Base-by-base conservation (phyloP, 2,797 vertebrate species). In the Anas georgica region DNA sequence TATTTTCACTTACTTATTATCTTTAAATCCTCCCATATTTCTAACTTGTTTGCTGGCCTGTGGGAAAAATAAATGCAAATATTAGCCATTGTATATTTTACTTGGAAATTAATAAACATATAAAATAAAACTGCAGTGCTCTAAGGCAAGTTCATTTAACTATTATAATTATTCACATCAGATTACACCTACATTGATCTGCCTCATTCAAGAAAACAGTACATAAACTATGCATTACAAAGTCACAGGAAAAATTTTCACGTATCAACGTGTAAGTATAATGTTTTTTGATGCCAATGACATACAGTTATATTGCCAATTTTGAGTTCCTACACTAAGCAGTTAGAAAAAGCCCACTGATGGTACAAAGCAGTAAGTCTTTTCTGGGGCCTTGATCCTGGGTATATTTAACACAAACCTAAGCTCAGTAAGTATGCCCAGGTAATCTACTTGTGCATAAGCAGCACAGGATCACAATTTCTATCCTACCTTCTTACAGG, bases 1-100 rank as follows among this genome's bases (percentile, higher is more conserved):
- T 1, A 56, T 88, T 95, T 90, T n/a, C 74, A 97, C 99, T 99
- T 98, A 99, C 99, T 99, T 97, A 99, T 98, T 96, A 99, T 99
- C 97, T 99, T 99, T 86, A 99, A 97, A 93, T 99, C 99, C 80
- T 99, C 99, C 99, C 99, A 99, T 97, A 99, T 99, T 97, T 99
- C 99, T 94, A 99, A 96, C 84, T 99, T 99, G 96, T 99, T 99
- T 88, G 98, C 96, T 55, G 99, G 99, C 97, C 99, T 99, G 97
- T 75, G 78, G 43, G 66, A 78, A 74, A 97, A 79, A 93, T 35
- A 96, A 91, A 93, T 54, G 29, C 67, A 83, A 90, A 82, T 78
- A 82, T 69, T 94, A 88, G 91, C 81, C 56, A 91, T 56, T 67
- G 62, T 54, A 33, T 31, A 59, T 73, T 90, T 78, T 48, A 68